Conservation (phyloP, 2,888 invertebrate genomes). For the Sipha maydis region DNA sequence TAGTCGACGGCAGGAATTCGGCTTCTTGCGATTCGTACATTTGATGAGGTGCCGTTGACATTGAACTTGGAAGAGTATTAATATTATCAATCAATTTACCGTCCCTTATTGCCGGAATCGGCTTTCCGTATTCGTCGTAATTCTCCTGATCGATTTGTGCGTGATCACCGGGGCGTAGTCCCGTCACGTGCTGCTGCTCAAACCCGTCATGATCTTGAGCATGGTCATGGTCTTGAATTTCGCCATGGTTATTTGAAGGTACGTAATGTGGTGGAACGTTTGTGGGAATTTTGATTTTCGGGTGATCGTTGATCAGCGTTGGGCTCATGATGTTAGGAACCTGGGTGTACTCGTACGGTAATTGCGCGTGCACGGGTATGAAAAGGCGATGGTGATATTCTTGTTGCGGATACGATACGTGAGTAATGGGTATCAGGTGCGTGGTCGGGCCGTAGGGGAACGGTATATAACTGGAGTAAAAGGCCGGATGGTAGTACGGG, state of each 20-base stretch:
- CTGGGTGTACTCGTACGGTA: background rate
- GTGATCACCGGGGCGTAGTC: background rate
- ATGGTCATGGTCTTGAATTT: background rate
- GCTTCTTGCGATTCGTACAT: background rate
- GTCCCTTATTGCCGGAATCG: background rate
- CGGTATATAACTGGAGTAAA: constrained; percentile 17
- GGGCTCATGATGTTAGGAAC: background rate
- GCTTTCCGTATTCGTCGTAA: background rate
- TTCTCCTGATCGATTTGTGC: background rate
- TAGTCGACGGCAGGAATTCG: background rate
- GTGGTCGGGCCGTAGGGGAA: background rate
- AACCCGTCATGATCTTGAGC: background rate
- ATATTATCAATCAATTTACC: background rate
- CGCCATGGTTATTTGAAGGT: background rate
- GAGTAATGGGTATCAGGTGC: background rate
- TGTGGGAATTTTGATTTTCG: background rate
- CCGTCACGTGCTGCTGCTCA: background rate
- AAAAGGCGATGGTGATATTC: constrained; percentile 1
- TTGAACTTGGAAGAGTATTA: background rate
- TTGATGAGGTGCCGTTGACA: background rate
- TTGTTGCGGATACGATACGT: constrained; percentile 6
- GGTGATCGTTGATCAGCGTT: background rate
- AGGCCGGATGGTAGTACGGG: constrained; percentile 11
- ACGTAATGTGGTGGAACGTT: background rate
- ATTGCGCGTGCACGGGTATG: background rate